Conservation (phyloP, 2,797 vertebrate genomes). For the Masticophis lateralis region DNA sequence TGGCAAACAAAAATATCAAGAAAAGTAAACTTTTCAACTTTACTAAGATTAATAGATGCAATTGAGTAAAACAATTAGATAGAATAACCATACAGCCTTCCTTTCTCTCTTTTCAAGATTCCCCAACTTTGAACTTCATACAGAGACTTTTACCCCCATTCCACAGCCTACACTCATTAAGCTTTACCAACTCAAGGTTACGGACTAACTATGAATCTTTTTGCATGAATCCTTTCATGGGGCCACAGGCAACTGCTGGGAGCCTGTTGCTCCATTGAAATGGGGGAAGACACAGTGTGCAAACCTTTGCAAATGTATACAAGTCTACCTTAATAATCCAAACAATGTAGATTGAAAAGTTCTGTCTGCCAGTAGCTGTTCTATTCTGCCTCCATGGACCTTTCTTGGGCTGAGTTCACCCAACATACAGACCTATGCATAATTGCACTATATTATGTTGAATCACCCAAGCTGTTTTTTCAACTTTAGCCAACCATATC, state of each 20-base stretch:
- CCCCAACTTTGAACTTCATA: not conserved
- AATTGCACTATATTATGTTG: not conserved
- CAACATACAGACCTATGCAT: not conserved
- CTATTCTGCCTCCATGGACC: not conserved
- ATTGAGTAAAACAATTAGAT: not conserved
- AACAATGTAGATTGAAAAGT: not conserved
- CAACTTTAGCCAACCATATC: not conserved
- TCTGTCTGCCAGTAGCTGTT: not conserved
- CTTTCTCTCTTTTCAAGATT: not conserved
- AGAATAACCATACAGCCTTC: not conserved
- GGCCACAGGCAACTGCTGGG: not conserved
- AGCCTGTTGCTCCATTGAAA: not conserved
- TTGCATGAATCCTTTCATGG: not conserved
- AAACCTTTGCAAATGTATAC: not conserved
- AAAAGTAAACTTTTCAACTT: not conserved
- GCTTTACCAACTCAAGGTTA: not conserved
- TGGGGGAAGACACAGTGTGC: not conserved
- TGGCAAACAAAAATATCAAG: not conserved
- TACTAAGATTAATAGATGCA: not conserved
- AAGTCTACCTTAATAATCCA: not conserved
- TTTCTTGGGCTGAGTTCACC: not conserved
- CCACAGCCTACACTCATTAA: not conserved
- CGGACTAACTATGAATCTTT: not conserved
- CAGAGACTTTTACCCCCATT: not conserved
- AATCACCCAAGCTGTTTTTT: not conserved